phyloP scores from a whole-genome alignment of 2,797 vertebrate genomes.

The Poeciliopsis paucimaculata region DNA sequence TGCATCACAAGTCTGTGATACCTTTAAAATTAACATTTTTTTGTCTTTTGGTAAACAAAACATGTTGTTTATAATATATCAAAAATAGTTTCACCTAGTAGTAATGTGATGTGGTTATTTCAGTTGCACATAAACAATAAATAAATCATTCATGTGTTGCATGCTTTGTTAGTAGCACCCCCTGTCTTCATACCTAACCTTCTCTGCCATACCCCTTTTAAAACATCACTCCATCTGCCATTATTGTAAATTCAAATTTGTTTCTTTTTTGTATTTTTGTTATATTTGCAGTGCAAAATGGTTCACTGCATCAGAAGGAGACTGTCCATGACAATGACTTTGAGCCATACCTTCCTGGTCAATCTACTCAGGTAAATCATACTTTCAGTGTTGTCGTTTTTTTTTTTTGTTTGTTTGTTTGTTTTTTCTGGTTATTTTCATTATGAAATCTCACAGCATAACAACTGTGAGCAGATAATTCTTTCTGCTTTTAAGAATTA shows the following conservation, averaged over 20 bases:
- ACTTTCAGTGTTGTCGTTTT: background rate
- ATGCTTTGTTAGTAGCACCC: background rate
- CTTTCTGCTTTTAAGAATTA: background rate
- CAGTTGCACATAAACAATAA: background rate
- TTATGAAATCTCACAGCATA: background rate
- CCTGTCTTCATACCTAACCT: background rate
- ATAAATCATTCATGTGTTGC: background rate
- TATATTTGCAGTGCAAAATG: constrained; percentile 91
- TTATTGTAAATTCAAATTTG: constrained; percentile 13
- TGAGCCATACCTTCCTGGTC: constrained; percentile 94
- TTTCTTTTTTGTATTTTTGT: constrained; percentile 28
- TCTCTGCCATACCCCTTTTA: background rate
- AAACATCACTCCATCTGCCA: background rate
- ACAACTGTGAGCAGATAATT: background rate
- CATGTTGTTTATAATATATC: background rate
- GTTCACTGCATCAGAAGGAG: constrained; percentile 96
- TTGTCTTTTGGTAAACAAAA: constrained; percentile 9
- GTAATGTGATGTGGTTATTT: constrained; percentile 3
- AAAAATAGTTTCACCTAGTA: background rate
- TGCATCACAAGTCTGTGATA: constrained; percentile 6
- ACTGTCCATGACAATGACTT: constrained; percentile 95
- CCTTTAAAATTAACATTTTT: background rate
- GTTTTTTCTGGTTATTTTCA: background rate
- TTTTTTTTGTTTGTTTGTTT: too few species aligned
- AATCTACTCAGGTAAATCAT: constrained; percentile 91